A percentile compares a stretch with the other conserved stretches of the same genome.
phyloP scores from a whole-genome alignment of 2,113 vertebrate genomes.

The Loxodonta africana region DNA sequence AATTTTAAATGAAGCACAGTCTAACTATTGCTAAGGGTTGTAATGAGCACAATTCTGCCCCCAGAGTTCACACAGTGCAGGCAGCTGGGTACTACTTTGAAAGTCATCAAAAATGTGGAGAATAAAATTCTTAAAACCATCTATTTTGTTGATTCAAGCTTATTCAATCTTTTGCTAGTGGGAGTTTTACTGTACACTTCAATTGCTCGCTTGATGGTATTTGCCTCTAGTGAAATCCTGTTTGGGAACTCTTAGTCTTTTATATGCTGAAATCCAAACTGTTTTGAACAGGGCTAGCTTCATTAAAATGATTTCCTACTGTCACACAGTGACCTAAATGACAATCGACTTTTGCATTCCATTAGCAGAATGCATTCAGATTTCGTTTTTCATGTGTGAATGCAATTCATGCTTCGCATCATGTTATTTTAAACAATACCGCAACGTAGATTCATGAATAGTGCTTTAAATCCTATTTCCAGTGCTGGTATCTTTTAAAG shows the following conservation, averaged over 20 bases:
- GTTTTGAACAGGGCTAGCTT: constrained; percentile 81
- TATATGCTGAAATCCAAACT: constrained; percentile 79
- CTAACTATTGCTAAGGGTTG: constrained; percentile 48
- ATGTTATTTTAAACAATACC: constrained; percentile 78
- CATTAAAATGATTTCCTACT: constrained; percentile 84
- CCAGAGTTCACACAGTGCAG: constrained; percentile 62
- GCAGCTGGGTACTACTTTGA: constrained; percentile 70
- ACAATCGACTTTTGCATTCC: constrained; percentile 81
- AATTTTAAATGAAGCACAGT: constrained; percentile 38
- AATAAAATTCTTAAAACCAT: constrained; percentile 79
- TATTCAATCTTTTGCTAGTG: constrained; percentile 81
- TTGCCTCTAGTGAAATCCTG: constrained; percentile 82
- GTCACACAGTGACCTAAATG: constrained; percentile 80
- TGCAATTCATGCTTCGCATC: constrained; percentile 75
- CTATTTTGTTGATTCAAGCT: constrained; percentile 81
- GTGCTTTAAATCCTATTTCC: constrained; percentile 65
- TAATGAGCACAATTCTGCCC: constrained; percentile 51
- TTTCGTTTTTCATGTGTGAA: constrained; percentile 82
- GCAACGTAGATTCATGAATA: constrained; percentile 37
- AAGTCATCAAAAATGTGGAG: constrained; percentile 73
- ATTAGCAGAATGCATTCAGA: constrained; percentile 76
- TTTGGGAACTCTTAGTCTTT: constrained; percentile 80
- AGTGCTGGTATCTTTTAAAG: constrained; percentile 66
- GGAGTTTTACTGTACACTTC: constrained; percentile 82
- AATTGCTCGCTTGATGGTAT: constrained; percentile 80